Conservation (phyloP, 2,113 vertebrate species). For the Eudyptes chrysolophus region DNA sequence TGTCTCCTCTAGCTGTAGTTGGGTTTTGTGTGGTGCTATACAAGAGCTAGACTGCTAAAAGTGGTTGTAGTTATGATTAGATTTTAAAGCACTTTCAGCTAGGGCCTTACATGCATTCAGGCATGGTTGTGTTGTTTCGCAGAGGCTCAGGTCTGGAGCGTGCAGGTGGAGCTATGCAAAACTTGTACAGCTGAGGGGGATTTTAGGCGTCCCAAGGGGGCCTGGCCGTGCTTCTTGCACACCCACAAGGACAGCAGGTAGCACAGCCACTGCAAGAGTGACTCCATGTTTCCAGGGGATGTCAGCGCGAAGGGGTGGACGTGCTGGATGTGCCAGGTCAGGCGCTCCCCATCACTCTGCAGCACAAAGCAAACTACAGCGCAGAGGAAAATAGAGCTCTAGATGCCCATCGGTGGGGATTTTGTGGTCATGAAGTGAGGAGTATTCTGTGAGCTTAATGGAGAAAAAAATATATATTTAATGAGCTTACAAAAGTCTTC, state of each 20-base stretch:
- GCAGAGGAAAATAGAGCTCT: neutral
- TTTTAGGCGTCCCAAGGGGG: neutral
- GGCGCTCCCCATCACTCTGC: neutral
- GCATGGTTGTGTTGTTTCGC: neutral
- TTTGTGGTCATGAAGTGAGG: neutral
- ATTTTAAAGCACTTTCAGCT: neutral
- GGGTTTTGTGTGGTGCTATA: neutral
- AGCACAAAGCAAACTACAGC: neutral
- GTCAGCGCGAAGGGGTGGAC: fast-evolving
- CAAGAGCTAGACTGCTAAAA: neutral
- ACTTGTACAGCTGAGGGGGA: neutral
- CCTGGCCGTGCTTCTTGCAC: neutral
- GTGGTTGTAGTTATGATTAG: neutral
- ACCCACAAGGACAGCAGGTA: neutral
- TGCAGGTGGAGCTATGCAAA: neutral
- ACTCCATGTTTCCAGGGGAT: neutral
- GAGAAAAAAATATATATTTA: constrained; percentile 4
- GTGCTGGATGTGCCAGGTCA: neutral
- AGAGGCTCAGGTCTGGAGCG: neutral
- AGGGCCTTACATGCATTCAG: neutral
- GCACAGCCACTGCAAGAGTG: neutral
- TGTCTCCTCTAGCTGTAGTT: neutral
- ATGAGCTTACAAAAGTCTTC: constrained; percentile 11
- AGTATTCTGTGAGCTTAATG: neutral
- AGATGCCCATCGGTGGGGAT: neutral